Percentiles rank a stretch among this genome's conserved stretches.
Evolutionary conservation across 2,797 vertebrate species (phyloP).

Genomic region (Pseudochirops cupreus): DNA sequence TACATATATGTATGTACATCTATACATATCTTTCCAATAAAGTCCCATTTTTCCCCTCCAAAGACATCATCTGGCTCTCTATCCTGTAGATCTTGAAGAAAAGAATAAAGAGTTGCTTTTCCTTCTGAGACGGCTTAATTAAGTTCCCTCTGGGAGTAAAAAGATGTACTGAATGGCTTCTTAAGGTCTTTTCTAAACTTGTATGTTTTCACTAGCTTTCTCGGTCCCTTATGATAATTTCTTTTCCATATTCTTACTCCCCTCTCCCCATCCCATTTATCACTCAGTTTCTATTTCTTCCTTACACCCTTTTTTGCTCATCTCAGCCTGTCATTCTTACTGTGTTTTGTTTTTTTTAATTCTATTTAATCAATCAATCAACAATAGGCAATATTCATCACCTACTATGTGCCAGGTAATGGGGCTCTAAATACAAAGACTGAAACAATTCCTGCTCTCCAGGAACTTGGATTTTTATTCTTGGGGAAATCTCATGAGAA

Average conservation of each 20-base stretch:
- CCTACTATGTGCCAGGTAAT: neutral
- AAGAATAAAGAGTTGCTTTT: neutral
- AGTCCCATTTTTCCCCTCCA: neutral
- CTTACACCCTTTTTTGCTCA: conserved; percentile 19
- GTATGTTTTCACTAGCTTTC: neutral
- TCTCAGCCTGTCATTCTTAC: conserved; percentile 49
- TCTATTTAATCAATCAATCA: neutral
- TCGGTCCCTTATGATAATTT: neutral
- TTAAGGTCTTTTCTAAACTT: neutral
- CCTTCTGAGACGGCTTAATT: neutral
- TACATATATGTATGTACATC: neutral
- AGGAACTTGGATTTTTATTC: neutral
- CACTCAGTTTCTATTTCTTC: conserved; percentile 12
- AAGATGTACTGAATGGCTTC: neutral
- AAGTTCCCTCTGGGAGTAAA: neutral
- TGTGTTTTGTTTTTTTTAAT: conserved; percentile 43
- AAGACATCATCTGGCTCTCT: neutral
- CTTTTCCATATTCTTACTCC: neutral
- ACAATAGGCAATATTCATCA: neutral
- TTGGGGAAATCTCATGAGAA: conserved; percentile 69
- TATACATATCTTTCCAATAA: neutral
- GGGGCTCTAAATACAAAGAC: neutral
- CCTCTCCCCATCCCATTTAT: neutral
- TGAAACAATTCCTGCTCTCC: neutral
- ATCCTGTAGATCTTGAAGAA: neutral